Evolutionary conservation across 2,888 invertebrate genomes (phyloP).

Genomic region (Arenicola marina): DNA sequence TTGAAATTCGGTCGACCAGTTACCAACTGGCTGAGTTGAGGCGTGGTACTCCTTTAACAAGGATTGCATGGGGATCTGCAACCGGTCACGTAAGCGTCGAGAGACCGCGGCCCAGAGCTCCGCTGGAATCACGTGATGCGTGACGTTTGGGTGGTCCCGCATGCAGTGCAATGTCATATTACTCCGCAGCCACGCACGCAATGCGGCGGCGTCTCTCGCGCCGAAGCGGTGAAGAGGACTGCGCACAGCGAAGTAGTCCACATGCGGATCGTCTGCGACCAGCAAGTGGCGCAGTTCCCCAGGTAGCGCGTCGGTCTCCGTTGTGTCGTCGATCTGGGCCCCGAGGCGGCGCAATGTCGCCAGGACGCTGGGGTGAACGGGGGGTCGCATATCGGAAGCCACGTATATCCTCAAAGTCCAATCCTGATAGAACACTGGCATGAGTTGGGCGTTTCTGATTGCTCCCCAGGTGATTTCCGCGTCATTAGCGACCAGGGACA

Average conservation of each 20-base stretch:
- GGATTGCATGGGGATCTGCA: too few species aligned
- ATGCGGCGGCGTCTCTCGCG: too few species aligned
- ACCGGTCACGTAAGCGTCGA: too few species aligned
- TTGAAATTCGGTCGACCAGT: too few species aligned
- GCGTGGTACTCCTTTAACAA: too few species aligned
- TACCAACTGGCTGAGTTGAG: too few species aligned
- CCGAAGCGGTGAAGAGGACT: too few species aligned
- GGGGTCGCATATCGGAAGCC: neutral
- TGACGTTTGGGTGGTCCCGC: too few species aligned
- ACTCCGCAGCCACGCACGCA: too few species aligned
- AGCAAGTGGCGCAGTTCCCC: slow-evolving; percentile 13
- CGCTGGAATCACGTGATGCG: too few species aligned
- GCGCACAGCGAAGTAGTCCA: slow-evolving; percentile 15
- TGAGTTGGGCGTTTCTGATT: slow-evolving; percentile 27
- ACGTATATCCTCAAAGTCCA: slow-evolving; percentile 28
- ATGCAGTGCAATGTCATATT: too few species aligned
- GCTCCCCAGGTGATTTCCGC: slow-evolving; percentile 16
- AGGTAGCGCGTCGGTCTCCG: neutral
- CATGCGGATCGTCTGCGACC: slow-evolving; percentile 15
- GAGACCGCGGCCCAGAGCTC: too few species aligned
- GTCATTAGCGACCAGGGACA: slow-evolving; percentile 19
- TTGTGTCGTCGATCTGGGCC: slow-evolving; percentile 10
- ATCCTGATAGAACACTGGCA: slow-evolving; percentile 17
- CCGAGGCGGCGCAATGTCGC: slow-evolving; percentile 10
- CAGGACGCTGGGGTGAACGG: slow-evolving; percentile 15